Evolutionary conservation across 1,140 invertebrate genomes (phyloP), one percentile per base, ranked within the genome.

Genomic region (Heliconius hewitsoni): DNA sequence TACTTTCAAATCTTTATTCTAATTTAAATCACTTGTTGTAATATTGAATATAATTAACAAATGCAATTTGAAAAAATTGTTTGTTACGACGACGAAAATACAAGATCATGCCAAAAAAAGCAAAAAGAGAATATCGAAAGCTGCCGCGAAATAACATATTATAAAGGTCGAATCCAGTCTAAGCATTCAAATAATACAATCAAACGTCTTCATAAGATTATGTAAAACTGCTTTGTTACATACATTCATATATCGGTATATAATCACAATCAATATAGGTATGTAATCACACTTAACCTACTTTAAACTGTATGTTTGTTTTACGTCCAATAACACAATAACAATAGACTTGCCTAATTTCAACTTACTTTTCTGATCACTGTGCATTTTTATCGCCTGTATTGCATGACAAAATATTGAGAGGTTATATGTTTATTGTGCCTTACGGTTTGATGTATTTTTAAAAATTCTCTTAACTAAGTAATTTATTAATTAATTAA

Each of bases 231-330:
- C n/a, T 16, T 18, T 30, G 13, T 66, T 66, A 30, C 27, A 66
- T 30, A 66, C 60, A 30, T 46, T 23, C 23, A 23, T 23, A 23
- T 23, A 23, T 23, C 23, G 23, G n/a, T n/a, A n/a, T n/a, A n/a
- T n/a, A n/a, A n/a, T n/a, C n/a, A n/a, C n/a, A n/a, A n/a, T n/a
- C n/a, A n/a, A n/a, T n/a, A 23, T 13, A 66, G 60, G 23, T 66
- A 27, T 30, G 23, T 66, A 27, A 66, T 30, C 23, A 66, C 60
- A 13, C 60, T 30, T 66, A 66, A 66, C 60, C 60, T 66, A 66
- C 60, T 66, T 66, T 66, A 30, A 66, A 18, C 60, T 27, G 19
- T 66, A 57, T 57, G 60, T 66, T 66, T 66, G 60, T 66, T 66
- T 66, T 66, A 30, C 60, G 60, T 23, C 60, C 23, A 66, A 27